Evolutionary conservation across 2,888 invertebrate species (phyloP).

Genomic region (Spialia ferax): DNA sequence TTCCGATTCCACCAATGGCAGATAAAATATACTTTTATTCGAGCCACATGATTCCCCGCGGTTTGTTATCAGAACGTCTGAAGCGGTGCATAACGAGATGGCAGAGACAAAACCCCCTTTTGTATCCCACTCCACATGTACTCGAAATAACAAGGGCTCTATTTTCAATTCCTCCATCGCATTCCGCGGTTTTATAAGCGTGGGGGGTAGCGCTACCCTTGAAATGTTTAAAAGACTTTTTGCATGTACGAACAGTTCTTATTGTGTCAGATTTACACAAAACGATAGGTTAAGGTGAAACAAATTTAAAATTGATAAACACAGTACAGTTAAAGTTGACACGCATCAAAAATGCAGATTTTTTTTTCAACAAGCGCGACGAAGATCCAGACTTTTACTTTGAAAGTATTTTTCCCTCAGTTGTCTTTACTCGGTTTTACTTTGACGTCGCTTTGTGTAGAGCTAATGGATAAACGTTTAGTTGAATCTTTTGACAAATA

Average conservation of each 20-base stretch:
- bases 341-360: neutral
- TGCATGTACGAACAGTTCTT: constrained; percentile 67
- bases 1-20: constrained; percentile 42
- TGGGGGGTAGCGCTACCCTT: constrained; percentile 57
- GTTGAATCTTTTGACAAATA: constrained; percentile 73
- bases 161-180: constrained; percentile 77
- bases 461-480: constrained; percentile 67
- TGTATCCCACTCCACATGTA: constrained; percentile 79
- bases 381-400: neutral
- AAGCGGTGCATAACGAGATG: constrained; percentile 78
- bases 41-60: constrained; percentile 54
- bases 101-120: constrained; percentile 79
- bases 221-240: constrained; percentile 71
- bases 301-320: constrained; percentile 55
- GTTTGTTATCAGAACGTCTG: constrained; percentile 82
- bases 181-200: constrained; percentile 66
- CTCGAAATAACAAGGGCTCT: constrained; percentile 85
- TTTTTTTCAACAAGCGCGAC: too few species aligned
- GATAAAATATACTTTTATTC: constrained; percentile 58
- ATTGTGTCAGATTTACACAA: constrained; percentile 56
- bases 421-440: constrained; percentile 40
- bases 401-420: constrained; percentile 35
- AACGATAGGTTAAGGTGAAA: constrained; percentile 54
- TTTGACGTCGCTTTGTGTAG: constrained; percentile 53
- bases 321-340: neutral